Base-by-base conservation (phyloP, 2,113 vertebrate genomes). In the Phyllostomus hastatus region DNA sequence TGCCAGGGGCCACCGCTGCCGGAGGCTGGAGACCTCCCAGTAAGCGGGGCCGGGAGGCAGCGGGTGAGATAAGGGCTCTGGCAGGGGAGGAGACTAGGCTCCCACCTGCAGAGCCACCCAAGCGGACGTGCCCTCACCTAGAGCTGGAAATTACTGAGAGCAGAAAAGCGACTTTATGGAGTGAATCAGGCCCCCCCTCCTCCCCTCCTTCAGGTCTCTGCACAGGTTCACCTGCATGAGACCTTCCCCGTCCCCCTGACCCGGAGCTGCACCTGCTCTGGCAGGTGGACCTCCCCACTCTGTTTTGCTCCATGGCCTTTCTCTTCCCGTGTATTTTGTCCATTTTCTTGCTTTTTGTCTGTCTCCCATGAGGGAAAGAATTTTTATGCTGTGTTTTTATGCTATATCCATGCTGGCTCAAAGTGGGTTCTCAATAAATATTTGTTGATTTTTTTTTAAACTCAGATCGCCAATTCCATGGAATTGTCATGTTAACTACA, bases 21-120 rank as follows among this genome's bases (percentile, higher is more conserved):
- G 1, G 31, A 31, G 54, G 67, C 90, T 11, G 8, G 52, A 24
- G 95, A 94, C 96, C 95, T 94, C 94, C 96, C 97, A 96, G 83
- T 22, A 54, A 57, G 94, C 66, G 72, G 64, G 61, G 73, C 33
- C 81, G 3, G 0, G 3, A 33, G 3, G 52, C 38, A 66, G 48
- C 0, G 50, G 66, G 41, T 10, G 11, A 90, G 48, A 70, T 73
- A 59, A 70, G 78, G 26, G 24, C 28, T 46, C 35, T 38, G 46
- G 16, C 31, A 2, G 33, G 22, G 33, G 15, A 70, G 4, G 19
- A 16, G 38, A 33, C 89, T 11, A 3, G 28, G 22, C 54, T 41
- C 7, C 10, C 22, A 64, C 43, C 14, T 64, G 24, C 31, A 0
- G 9, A 46, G 20, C 73, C 81, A 50, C 48, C 76, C 17, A 31